Conservation (phyloP, 1,140 invertebrate genomes). For the Trichomalopsis sarcophagae region DNA sequence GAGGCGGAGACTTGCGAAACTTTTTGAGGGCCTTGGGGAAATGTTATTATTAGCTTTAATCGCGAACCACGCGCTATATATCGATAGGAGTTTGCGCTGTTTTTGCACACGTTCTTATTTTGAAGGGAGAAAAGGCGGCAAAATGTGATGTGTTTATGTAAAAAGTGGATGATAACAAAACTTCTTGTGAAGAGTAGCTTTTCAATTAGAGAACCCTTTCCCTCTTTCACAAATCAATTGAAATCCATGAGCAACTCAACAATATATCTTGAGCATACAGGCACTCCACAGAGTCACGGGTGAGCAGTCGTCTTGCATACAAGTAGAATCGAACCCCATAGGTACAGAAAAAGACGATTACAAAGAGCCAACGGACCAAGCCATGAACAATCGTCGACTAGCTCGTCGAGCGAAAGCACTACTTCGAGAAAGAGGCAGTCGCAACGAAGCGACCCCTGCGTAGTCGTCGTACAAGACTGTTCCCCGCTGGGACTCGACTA, state of each 20-base stretch:
- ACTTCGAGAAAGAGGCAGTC: slow-evolving; percentile 8
- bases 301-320: neutral
- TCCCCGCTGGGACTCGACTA: slow-evolving; percentile 10
- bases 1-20: neutral
- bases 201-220: too few relatives aligned
- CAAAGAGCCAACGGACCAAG: neutral
- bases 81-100: neutral
- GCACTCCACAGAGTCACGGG: neutral
- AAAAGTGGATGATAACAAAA: too few relatives aligned
- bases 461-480: neutral
- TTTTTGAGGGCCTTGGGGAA: neutral
- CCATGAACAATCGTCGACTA: neutral
- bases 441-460: too few relatives aligned
- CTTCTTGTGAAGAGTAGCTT: too few relatives aligned
- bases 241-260: too few relatives aligned
- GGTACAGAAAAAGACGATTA: neutral
- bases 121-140: too few relatives aligned
- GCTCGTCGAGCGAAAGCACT: neutral
- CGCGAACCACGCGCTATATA: neutral
- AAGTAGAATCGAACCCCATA: neutral
- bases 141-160: too few relatives aligned
- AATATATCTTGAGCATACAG: neutral
- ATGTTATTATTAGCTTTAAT: slow-evolving; percentile 21
- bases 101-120: too few relatives aligned
- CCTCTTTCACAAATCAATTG: too few relatives aligned